These are phyloP conservation scores for Acyrthosiphon pisum DNA, from an alignment of 1,140 invertebrate species.

Conservation along the genomic window DNA sequence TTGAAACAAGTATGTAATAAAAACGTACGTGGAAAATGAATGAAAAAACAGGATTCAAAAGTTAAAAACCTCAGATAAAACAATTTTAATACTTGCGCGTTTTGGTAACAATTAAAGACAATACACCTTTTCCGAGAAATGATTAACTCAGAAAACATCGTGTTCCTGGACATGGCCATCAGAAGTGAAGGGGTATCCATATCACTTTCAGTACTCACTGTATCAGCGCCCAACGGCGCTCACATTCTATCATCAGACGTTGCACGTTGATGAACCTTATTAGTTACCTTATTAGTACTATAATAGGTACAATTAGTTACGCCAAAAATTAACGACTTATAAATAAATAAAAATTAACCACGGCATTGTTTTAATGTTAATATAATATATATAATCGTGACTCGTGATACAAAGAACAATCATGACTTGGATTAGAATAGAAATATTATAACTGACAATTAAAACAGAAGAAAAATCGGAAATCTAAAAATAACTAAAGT, in stretches of 20 bases:
- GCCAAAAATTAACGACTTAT: conserved; percentile 50
- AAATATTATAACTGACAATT: neutral
- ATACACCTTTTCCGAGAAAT: neutral
- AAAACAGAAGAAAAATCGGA: neutral
- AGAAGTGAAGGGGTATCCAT: neutral
- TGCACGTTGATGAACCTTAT: neutral
- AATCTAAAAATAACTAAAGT: neutral
- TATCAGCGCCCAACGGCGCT: neutral
- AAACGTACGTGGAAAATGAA: neutral
- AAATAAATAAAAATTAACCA: neutral
- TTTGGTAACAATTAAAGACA: neutral
- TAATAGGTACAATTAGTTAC: conserved; percentile 47
- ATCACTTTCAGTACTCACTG: neutral
- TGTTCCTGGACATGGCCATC: neutral
- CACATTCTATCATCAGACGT: neutral
- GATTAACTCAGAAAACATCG: neutral
- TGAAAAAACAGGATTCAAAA: neutral
- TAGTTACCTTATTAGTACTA: no score
- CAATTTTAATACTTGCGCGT: neutral
- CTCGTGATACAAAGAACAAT: neutral
- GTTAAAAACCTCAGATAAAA: neutral
- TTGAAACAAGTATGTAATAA: neutral
- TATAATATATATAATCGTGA: neutral
- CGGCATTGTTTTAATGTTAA: neutral
- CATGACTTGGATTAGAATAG: neutral